phyloP scores from a whole-genome alignment of 2,888 invertebrate genomes.

The Ophonus ardosiacus region DNA sequence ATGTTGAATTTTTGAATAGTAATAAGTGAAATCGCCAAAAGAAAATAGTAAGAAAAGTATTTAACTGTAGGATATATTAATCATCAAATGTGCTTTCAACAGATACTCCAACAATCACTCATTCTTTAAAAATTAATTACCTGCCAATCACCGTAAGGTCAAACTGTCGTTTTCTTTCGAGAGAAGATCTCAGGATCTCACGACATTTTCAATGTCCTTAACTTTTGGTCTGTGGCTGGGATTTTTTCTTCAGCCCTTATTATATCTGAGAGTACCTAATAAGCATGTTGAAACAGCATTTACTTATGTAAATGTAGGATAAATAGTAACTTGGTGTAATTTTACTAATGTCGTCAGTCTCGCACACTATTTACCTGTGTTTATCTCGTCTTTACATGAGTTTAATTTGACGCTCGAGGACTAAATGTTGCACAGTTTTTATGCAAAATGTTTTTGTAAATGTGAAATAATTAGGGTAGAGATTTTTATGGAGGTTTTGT shows the following conservation, averaged over 20 bases:
- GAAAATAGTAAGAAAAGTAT: constrained; percentile 14
- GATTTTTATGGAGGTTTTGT: neutral
- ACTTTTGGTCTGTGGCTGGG: neutral
- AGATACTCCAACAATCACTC: constrained; percentile 19
- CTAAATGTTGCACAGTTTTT: constrained; percentile 1
- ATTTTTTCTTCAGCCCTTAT: constrained; percentile 23
- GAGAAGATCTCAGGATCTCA: constrained; percentile 13
- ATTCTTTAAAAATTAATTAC: constrained; percentile 40
- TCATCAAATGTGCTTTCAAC: constrained; percentile 26
- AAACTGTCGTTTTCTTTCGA: constrained; percentile 36
- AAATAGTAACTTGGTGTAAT: constrained; percentile 34
- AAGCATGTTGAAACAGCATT: constrained; percentile 38
- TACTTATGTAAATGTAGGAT: constrained; percentile 48
- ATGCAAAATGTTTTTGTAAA: constrained; percentile 2
- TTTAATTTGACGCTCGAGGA: constrained; percentile 27
- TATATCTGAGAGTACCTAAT: constrained; percentile 27
- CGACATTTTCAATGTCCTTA: constrained; percentile 36
- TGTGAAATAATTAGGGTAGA: neutral
- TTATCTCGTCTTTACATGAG: constrained; percentile 32
- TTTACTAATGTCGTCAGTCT: constrained; percentile 40
- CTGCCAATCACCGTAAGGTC: constrained; percentile 36
- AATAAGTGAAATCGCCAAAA: constrained; percentile 15
- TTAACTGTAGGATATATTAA: constrained; percentile 7
- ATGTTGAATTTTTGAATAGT: constrained; percentile 19
- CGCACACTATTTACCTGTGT: constrained; percentile 38